Evolutionary conservation across 2,888 invertebrate species (phyloP).

Genomic region (Amiota minor): DNA sequence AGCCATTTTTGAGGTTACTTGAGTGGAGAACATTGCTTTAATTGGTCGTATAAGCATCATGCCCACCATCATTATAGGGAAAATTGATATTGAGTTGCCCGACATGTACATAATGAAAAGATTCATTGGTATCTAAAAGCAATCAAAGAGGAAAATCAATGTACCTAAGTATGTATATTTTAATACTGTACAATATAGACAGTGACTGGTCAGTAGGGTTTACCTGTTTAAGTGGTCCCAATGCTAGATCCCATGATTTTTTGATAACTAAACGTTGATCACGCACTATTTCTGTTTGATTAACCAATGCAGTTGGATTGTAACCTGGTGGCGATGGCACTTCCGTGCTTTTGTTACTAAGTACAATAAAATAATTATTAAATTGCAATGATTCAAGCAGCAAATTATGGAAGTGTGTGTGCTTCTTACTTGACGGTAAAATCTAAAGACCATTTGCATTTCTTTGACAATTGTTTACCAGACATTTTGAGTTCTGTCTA

Average conservation of each 20-base stretch:
- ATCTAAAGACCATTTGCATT: slow-evolving; percentile 80
- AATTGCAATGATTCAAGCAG: no score
- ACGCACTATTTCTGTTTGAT: slow-evolving; percentile 84
- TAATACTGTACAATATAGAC: not conserved
- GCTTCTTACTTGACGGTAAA: slow-evolving; percentile 76
- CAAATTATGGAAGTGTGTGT: not conserved
- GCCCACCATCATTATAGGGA: slow-evolving; percentile 99
- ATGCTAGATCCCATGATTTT: slow-evolving; percentile 96
- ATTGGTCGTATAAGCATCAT: slow-evolving; percentile 98
- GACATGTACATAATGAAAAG: slow-evolving; percentile 99
- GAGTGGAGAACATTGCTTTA: slow-evolving; percentile 93
- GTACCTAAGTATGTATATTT: not conserved
- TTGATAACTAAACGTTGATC: slow-evolving; percentile 92
- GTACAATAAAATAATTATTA: slow-evolving; percentile 1
- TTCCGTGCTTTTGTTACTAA: slow-evolving; percentile 74
- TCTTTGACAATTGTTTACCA: slow-evolving; percentile 71
- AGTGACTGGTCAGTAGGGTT: slow-evolving; percentile 13
- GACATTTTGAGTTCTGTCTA: slow-evolving; percentile 60
- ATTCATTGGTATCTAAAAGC: slow-evolving; percentile 89
- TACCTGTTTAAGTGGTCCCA: slow-evolving; percentile 93
- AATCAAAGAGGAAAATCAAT: not conserved
- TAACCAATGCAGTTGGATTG: slow-evolving; percentile 81
- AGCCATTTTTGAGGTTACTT: slow-evolving; percentile 93
- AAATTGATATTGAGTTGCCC: slow-evolving; percentile 98
- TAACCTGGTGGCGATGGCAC: slow-evolving; percentile 89